Conservation (phyloP, 2,113 vertebrate genomes). For the Muscicapa adusta region DNA sequence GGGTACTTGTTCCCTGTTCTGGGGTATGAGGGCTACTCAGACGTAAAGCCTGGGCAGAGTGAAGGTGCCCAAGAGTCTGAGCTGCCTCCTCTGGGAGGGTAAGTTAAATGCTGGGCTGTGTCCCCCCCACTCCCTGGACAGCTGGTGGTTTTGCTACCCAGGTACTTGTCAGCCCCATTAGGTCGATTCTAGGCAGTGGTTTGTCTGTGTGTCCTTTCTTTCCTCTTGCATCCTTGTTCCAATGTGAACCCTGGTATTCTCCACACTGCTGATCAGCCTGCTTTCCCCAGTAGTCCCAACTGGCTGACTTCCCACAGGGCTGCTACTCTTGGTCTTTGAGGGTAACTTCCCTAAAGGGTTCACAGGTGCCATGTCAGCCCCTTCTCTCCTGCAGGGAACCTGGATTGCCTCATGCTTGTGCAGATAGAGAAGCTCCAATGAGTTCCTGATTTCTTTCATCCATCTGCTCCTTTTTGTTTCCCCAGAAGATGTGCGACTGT, state of each 20-base stretch:
- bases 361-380: background rate
- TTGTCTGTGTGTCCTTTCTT: background rate
- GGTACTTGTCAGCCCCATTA: background rate
- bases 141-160: background rate
- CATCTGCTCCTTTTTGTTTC: background rate
- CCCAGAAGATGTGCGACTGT: slow-evolving; percentile 80
- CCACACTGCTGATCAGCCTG: background rate
- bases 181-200: background rate
- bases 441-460: background rate
- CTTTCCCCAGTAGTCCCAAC: background rate
- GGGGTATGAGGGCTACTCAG: background rate
- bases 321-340: background rate
- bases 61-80: background rate
- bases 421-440: background rate
- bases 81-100: background rate
- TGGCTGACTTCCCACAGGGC: background rate
- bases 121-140: background rate
- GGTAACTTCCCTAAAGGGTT: background rate
- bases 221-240: background rate
- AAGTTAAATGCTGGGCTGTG: rapidly evolving
- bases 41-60: background rate
- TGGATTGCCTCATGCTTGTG: background rate
- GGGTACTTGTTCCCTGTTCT: background rate
- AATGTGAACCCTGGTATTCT: background rate
- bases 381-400: background rate